Conservation (phyloP, 1,140 invertebrate genomes). For the Heliconius hewitsoni region DNA sequence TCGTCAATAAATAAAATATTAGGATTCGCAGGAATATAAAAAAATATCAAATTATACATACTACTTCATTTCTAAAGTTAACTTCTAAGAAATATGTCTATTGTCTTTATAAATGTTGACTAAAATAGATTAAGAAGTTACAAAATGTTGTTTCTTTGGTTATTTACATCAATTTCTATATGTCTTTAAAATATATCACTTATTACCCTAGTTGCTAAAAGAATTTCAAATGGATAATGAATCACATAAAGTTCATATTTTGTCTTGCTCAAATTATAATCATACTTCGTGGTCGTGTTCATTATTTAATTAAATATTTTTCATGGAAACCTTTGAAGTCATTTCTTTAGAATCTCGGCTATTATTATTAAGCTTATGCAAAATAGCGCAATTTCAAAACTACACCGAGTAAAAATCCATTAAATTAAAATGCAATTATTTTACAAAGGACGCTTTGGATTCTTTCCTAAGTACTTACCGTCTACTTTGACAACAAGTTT, state of each 20-base stretch:
- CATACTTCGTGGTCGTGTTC: neutral
- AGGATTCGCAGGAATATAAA: too few species aligned
- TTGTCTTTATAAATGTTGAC: too few species aligned
- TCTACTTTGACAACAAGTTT: constrained; percentile 26
- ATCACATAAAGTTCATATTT: neutral
- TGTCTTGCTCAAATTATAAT: too few species aligned
- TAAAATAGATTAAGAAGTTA: too few species aligned
- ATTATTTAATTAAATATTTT: constrained; percentile 4
- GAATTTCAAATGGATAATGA: neutral
- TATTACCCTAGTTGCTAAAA: too few species aligned
- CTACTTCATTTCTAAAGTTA: too few species aligned
- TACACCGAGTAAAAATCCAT: constrained; percentile 29
- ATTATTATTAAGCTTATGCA: constrained; percentile 29
- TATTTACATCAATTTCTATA: too few species aligned
- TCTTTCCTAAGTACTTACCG: constrained; percentile 21
- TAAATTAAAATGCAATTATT: constrained; percentile 32
- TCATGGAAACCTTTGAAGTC: constrained; percentile 14
- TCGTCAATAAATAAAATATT: too few species aligned
- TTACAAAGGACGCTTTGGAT: constrained; percentile 28
- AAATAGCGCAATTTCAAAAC: constrained; percentile 25
- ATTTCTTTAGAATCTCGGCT: constrained; percentile 13
- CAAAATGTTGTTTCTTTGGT: too few species aligned
- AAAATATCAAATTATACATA: too few species aligned
- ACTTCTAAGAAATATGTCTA: too few species aligned
- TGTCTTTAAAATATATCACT: too few species aligned